Evolutionary conservation across 1,140 invertebrate genomes (phyloP), one percentile per base, ranked within the genome.

Genomic region (Apis laboriosa): DNA sequence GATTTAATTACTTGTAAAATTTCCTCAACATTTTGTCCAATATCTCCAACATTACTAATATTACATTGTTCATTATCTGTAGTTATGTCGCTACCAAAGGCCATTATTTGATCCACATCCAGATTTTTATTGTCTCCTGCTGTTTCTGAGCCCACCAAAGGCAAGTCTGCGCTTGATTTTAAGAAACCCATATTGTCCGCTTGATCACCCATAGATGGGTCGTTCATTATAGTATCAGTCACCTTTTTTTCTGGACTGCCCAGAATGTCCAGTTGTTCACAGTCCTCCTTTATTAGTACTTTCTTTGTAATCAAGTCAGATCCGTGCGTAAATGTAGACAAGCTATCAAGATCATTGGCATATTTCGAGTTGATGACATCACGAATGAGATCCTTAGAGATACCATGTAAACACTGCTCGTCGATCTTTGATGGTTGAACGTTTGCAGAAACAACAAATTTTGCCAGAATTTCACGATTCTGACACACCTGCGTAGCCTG

Each of bases 1-100:
- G 95, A 96, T 91, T 96, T 96, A 77, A 96, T 96, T 21, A 95
- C 96, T 91, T 96, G 95, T 64, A 97, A 93, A 61, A 96, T 94
- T 80, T 96, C 96, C n/a, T 95, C 95, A 9, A 95, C 94, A 89
- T 95, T 95, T 76, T 95, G 95, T 55, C 92, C 95, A 66, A 96
- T 92, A 90, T 96, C 95, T 80, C 88, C 92, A 15, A 89, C 88
- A 66, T 86, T 89, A 49, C 85, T 78, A 11, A 89, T 89, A 58
- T 86, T 86, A 60, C 88, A 89, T 51, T 90, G 89, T 67, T 87
- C 88, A 28, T 55, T 77, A 11, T 86, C 89, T 0, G 70, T 66
- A 58, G 84, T 79, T 64, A 89, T 88, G 53, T 90, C 90, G 21
- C 83, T 84, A 63, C 81, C 51, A 70, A 92, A 92, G 72, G 90